A percentile compares a stretch with the other conserved stretches of the same genome.
phyloP scores from a whole-genome alignment of 2,888 invertebrate species.

The Galeruca laticollis region DNA sequence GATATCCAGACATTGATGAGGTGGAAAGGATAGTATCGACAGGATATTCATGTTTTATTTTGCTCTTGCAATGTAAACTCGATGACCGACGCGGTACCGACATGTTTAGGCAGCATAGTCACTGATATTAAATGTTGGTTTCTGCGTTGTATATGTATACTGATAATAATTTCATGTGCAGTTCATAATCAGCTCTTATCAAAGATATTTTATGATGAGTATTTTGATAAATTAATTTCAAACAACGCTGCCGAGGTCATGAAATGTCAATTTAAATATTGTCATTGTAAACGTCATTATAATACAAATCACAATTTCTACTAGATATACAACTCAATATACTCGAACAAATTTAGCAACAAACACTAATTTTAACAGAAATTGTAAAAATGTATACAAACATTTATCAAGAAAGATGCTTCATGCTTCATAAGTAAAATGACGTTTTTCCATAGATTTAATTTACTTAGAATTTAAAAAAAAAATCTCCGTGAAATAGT shows the following conservation, averaged over 20 bases:
- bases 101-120: constrained; percentile 37
- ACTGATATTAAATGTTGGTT: constrained; percentile 22
- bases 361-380: too few relatives aligned
- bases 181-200: constrained; percentile 25
- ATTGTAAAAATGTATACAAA: too few relatives aligned
- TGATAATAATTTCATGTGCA: constrained; percentile 18
- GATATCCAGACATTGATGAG: constrained; percentile 1
- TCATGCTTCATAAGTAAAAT: too few relatives aligned
- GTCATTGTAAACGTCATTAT: constrained; percentile 1
- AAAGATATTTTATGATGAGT: not conserved
- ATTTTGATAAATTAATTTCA: constrained; percentile 13
- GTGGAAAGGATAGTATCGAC: not conserved
- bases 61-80: constrained; percentile 35
- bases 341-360: not conserved
- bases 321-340: not conserved
- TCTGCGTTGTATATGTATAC: constrained; percentile 11
- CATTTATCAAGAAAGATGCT: too few relatives aligned
- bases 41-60: constrained; percentile 17
- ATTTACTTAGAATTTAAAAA: too few relatives aligned
- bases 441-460: too few relatives aligned
- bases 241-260: not conserved
- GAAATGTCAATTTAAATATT: not conserved
- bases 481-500: too few relatives aligned
- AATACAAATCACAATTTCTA: not conserved
- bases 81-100: constrained; percentile 34